Base-by-base conservation (phyloP, 2,888 invertebrate species). In the Nezara viridula region DNA sequence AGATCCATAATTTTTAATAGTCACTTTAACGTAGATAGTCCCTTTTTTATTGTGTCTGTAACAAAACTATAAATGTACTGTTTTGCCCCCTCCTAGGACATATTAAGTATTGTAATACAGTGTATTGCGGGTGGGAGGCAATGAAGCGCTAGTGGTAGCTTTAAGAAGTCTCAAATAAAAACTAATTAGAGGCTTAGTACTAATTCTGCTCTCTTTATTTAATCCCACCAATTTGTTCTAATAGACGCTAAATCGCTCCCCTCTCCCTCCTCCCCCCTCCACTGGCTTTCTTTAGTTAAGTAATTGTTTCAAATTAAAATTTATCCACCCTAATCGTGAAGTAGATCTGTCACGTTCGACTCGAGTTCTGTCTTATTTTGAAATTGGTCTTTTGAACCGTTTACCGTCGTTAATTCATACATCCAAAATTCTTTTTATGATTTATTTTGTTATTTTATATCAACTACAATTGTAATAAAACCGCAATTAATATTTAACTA, bases 131-230 rank as follows among this genome's bases (percentile, higher is more conserved):
- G 6, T 4, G 14, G 19, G 3, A 21, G 66, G 66, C 66, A 73
- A 73, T 73, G 66, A 73, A 73, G 66, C 27, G 27, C 27, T 27
- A 27, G 60, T 60, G 60, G 60, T 27, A 40, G 77, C 37, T 81
- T 81, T 81, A 81, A 81, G 81, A 81, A 44, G 81, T 12, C 81
- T 81, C 81, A 44, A 81, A 81, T 81, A 81, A 81, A 81, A 81
- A 81, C 81, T 81, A 81, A 81, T 81, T 81, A 81, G 81, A 81
- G 81, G 81, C 81, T 81, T 81, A 81, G 81, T 81, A 81, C 81
- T 81, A 81, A 81, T 81, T 81, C 81, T 44, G 44, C 44, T 44
- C 81, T 81, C 81, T 81, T 81, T 81, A 81, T 81, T 81, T 81
- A 81, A 81, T 81, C 81, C 81, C 19, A 47, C 81, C 81, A 81